phyloP scores from a whole-genome alignment of 1,140 invertebrate species.

The Microplitis mediator region DNA sequence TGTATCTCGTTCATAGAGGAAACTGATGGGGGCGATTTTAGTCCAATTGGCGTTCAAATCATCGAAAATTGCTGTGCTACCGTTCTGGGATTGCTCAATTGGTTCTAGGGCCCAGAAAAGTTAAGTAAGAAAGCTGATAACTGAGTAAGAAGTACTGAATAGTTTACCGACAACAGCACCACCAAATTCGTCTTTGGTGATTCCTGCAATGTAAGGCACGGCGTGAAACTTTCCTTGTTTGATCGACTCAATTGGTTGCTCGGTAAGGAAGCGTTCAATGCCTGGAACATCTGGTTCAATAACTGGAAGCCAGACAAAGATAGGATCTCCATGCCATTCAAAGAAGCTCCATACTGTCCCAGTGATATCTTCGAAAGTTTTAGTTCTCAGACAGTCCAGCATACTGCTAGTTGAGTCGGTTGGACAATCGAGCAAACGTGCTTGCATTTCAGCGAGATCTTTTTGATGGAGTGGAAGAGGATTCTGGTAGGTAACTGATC shows the following conservation, averaged over 20 bases:
- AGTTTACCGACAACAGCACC: slow-evolving; percentile 42
- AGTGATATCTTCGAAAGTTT: slow-evolving; percentile 46
- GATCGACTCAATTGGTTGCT: slow-evolving; percentile 66
- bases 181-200: slow-evolving; percentile 72
- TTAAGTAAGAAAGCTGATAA: too few species aligned
- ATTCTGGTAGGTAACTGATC: slow-evolving; percentile 68
- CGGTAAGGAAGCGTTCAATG: slow-evolving; percentile 70
- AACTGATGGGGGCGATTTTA: slow-evolving; percentile 63
- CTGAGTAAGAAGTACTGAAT: too few species aligned
- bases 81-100: slow-evolving; percentile 37
- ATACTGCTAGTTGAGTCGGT: slow-evolving; percentile 65
- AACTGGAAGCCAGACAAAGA: slow-evolving; percentile 70
- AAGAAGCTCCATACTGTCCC: slow-evolving; percentile 41
- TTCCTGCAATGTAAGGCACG: slow-evolving; percentile 71
- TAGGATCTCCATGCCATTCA: slow-evolving; percentile 67
- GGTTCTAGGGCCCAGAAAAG: too few species aligned
- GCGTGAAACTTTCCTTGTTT: slow-evolving; percentile 66
- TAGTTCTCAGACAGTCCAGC: slow-evolving; percentile 68
- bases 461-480: slow-evolving; percentile 63
- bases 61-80: slow-evolving; percentile 54
- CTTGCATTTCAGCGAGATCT: slow-evolving; percentile 71
- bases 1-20: slow-evolving; percentile 62
- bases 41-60: slow-evolving; percentile 63
- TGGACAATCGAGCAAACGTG: slow-evolving; percentile 71
- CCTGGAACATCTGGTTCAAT: slow-evolving; percentile 71